Evolutionary conservation across 1,140 invertebrate species (phyloP), one percentile per base, ranked within the genome.

Genomic region (Drosophila paulistorum): DNA sequence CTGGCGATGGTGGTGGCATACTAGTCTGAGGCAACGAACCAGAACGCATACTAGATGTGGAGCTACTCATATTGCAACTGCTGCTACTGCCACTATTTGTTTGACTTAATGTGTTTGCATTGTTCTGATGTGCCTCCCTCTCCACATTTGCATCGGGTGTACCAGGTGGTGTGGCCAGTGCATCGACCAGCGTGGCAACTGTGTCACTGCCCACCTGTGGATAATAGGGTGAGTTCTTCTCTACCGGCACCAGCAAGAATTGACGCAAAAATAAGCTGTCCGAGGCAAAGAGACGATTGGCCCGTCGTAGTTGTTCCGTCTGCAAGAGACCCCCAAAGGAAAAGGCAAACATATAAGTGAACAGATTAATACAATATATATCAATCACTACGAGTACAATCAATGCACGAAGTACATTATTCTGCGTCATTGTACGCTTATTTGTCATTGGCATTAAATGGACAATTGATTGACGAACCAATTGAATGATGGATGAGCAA

Each of bases 231-330:
- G 93, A 94, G 79, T 94, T 94, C 80, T 94, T 93, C 72, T 94
- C 93, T 68, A 96, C 94, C 57, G 97, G 97, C 83, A 98, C 96
- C 83, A 97, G 92, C 70, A 98, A 93, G 92, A 95, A 95, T 91
- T 97, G 96, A 76, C 96, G 93, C 86, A 97, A 94, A 93, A 97
- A 97, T 90, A 98, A 94, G 94, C 97, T 98, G 92, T 98, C 97
- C 45, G 96, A 95, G 11, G 97, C 96, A 94, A 96, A 98, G 71
- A 98, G 93, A 80, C 96, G 95, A 92, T 98, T 98, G 39, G 95
- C 95, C 90, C 97, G 94, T 85, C 97, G 94, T 91, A 98, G 97
- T 93, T 97, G 96, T 93, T 98, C 97, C 91, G 96, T 98, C 97
- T 98, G 92, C 17, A 51, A 51, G 3, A 11, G 9, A 7, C 2